Base-by-base conservation (phyloP, 2,888 invertebrate species). In the Drosophila emarginata region DNA sequence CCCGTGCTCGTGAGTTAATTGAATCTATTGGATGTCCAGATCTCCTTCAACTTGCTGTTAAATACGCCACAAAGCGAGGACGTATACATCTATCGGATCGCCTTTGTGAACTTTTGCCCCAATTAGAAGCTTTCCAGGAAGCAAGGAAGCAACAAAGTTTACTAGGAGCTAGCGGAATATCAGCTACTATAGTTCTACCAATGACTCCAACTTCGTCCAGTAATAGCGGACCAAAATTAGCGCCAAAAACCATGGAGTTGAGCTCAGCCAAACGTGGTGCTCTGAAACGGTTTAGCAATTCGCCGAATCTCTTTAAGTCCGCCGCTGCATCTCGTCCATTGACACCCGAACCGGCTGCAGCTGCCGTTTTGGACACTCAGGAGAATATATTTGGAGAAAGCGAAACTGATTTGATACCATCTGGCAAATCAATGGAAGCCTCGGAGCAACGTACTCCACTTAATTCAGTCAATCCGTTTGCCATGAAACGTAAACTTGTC, bases 1-100 rank as follows among this genome's bases (percentile, higher is more conserved):
- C 95, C 82, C 94, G 98, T 45, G 98, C 97, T 0, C 92, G 97
- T 56, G 98, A 98, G 91, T 93, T 98, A 15, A 96, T 97, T 91
- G 95, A 96, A 87, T 93, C 97, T 79, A 93, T 98, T 86, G 94
- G 95, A 21, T 95, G 96, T 83, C 94, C 95, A 1, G 95, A 95
- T 52, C 93, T 97, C 0, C 91, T 98, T 39, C 96, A 96, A 72
- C 92, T 97, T 39, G 97, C 97, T 0, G 95, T 96, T n/a, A 97
- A 96, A 90, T 98, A 98, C 92, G 97, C 98, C 0, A 94, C 95
- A 0, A 95, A 96, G 76, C 92, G 96, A 11, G 95, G 96, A 23
- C 94, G 95, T 79, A 94, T 94, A 79, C 95, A 96, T 83, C 93
- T 98, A 52, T 96, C 96, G 0, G 96, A 97, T 78, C 95, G 96